Evolutionary conservation across 2,888 invertebrate species (phyloP), one percentile per base, ranked within the genome.

Genomic region (Plagodis pulveraria): DNA sequence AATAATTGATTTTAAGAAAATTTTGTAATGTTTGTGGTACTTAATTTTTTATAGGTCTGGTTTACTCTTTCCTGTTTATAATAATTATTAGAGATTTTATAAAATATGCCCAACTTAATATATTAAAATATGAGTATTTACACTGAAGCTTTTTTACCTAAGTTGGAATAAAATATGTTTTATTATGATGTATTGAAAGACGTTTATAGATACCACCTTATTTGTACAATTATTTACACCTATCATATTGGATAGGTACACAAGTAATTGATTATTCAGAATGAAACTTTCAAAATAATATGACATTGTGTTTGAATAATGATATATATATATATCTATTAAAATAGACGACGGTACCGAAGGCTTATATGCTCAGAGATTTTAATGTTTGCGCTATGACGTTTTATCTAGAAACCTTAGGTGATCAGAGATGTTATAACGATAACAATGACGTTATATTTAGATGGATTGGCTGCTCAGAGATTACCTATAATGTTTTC

Each of bases 1-100:
- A 40, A 10, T 40, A n/a, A 40, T 36, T 46, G 45, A 41, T 33
- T 44, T 63, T 74, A 71, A 73, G 69, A 70, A 74, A 56, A 65
- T 49, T 22, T 66, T 54, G 48, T 66, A 60, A 55, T 60, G 63
- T 78, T 76, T 73, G 59, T 65, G 73, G 49, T 49, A 50, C 56
- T 66, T 54, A 66, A 51, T 44, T 63, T 69, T 69, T 53, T 38
- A n/a, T 64, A 65, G 55, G 57, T 64, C 55, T 63, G 53, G 51
- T 66, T 58, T 65, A 63, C 43, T 52, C 55, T 45, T 46, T 46
- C 12, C 58, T 66, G 62, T 64, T 65, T 69, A 49, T 67, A 54
- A 68, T 67, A 42, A 47, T 48, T 12, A n/a, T n/a, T n/a, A n/a
- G n/a, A n/a, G n/a, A 55, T 34, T 38, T 52, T 42, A 59, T 59